These are phyloP conservation scores for Agapostemon virescens DNA, from an alignment of 2,888 invertebrate genomes.

Conservation along the genomic window DNA sequence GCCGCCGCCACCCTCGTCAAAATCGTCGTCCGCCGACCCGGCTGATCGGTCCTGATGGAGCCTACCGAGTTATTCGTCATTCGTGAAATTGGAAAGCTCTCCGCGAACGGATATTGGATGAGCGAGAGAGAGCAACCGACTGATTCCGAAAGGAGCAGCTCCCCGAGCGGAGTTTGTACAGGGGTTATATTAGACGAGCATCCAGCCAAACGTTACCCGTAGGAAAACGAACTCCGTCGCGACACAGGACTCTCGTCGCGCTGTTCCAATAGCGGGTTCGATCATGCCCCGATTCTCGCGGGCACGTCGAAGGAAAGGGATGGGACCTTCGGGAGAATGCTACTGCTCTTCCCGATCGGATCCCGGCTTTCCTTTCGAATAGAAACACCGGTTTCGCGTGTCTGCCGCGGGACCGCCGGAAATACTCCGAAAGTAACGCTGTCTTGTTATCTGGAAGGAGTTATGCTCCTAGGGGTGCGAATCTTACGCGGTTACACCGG, in stretches of 20 bases:
- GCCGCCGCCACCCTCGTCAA: slow-evolving; percentile 15
- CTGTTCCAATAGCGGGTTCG: slow-evolving; percentile 7
- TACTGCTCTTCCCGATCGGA: neutral
- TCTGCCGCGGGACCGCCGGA: neutral
- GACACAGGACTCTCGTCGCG: neutral
- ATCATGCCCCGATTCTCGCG: neutral
- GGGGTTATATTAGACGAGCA: slow-evolving; percentile 33
- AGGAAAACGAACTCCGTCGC: slow-evolving; percentile 8
- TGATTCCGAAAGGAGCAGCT: slow-evolving; percentile 43
- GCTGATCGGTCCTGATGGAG: slow-evolving; percentile 58
- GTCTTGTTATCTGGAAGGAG: neutral
- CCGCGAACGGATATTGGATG: slow-evolving; percentile 65
- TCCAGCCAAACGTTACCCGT: neutral
- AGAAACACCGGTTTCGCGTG: neutral
- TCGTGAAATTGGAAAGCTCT: slow-evolving; percentile 69
- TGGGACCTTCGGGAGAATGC: neutral
- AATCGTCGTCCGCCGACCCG: slow-evolving; percentile 47
- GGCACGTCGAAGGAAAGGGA: neutral
- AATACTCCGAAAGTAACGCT: neutral
- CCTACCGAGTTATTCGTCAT: slow-evolving; percentile 67
- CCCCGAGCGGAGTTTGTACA: slow-evolving; percentile 10
- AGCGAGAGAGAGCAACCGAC: slow-evolving; percentile 33
- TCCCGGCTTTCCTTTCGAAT: neutral
- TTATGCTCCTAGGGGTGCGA: neutral
- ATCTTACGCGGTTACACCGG: neutral